A percentile compares a stretch with the other conserved stretches of the same genome.
These are phyloP conservation scores for Muscicapa striata DNA, from an alignment of 2,797 vertebrate species.

Conservation along the genomic window DNA sequence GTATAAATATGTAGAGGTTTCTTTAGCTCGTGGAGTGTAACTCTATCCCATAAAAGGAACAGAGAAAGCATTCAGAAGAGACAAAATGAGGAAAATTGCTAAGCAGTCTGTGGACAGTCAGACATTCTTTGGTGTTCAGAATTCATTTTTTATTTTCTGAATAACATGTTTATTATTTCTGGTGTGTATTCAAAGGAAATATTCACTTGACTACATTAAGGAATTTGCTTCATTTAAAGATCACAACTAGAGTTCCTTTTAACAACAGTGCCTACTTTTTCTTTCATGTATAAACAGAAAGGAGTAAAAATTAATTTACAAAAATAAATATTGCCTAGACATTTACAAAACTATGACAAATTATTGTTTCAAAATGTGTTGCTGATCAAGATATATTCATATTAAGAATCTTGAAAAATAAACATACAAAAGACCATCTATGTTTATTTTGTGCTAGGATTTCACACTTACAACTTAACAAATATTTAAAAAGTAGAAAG, in stretches of 20 bases:
- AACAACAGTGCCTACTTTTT: background rate
- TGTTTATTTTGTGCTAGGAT: background rate
- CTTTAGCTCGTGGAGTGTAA: background rate
- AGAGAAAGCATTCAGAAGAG: conserved; percentile 19
- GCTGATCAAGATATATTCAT: background rate
- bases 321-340: background rate
- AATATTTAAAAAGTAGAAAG: background rate
- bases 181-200: background rate
- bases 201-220: background rate
- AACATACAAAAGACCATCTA: background rate
- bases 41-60: background rate
- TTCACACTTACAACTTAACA: background rate
- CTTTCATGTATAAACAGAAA: background rate
- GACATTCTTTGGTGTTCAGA: background rate
- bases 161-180: background rate
- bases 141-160: background rate
- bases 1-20: conserved; percentile 5
- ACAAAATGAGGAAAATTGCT: conserved; percentile 9
- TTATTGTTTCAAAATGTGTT: background rate
- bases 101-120: background rate
- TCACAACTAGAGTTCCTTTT: background rate
- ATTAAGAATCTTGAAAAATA: background rate
- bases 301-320: background rate
- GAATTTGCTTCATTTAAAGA: background rate
- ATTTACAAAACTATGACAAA: background rate